A percentile compares a stretch with the other conserved stretches of the same genome.
Conservation (phyloP, 2,888 invertebrate species). For the Synanthedon vespiformis region DNA sequence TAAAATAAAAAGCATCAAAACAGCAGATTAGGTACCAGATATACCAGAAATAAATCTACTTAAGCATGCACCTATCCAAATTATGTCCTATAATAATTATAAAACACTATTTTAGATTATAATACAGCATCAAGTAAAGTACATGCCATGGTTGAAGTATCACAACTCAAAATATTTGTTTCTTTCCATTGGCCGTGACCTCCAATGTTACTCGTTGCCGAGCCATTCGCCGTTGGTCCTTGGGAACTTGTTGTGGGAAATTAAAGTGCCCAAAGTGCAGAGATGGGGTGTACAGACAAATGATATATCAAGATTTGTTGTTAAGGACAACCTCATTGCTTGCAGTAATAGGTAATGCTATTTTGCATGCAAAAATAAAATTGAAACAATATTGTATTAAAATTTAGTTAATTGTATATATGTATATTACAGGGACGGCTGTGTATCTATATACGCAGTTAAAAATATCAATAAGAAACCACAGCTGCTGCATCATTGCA, state of each 20-base stretch:
- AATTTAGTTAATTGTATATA: constrained; percentile 5
- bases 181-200: constrained; percentile 37
- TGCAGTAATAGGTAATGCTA: constrained; percentile 58
- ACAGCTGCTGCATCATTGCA: constrained; percentile 25
- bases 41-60: too few relatives aligned
- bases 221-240: constrained; percentile 7
- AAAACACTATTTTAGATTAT: constrained; percentile 28
- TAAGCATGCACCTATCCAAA: too few relatives aligned
- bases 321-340: constrained; percentile 33
- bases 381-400: too few relatives aligned
- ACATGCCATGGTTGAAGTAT: constrained; percentile 54
- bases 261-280: constrained; percentile 36
- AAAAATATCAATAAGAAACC: constrained; percentile 25
- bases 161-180: constrained; percentile 32
- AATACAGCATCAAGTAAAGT: constrained; percentile 34
- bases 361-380: too few relatives aligned
- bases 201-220: constrained; percentile 32
- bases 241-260: constrained; percentile 27
- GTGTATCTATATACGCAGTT: constrained; percentile 30
- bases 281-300: constrained; percentile 49
- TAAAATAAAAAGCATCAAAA: too few relatives aligned
- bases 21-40: too few relatives aligned
- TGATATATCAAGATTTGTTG: constrained; percentile 55
- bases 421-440: constrained; percentile 45
- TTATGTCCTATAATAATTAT: too few relatives aligned